Evolutionary conservation across 2,888 invertebrate genomes (phyloP), one percentile per base, ranked within the genome.

Genomic region (Sesia apiformis): DNA sequence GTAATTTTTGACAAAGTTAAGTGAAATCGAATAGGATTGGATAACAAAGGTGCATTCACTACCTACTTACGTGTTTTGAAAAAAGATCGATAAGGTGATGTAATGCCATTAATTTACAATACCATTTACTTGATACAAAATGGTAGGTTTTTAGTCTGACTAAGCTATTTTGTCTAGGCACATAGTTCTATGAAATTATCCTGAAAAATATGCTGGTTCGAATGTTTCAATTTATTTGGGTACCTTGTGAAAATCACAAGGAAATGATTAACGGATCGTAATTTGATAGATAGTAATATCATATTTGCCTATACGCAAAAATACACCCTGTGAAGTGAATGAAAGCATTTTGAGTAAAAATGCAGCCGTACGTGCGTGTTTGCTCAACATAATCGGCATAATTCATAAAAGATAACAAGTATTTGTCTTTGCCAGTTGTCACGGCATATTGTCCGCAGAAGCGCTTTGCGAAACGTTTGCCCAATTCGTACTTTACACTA

Each of bases 331-430:
- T 87, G 74, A 70, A 23, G 81, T 87, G 5, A 39, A 74, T 64
- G 70, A 78, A 75, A 78, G 78, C 73, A 62, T 73, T 79, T 81
- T 65, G 75, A 83, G 81, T 38, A 84, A 86, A 87, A 88, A 85
- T 81, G 79, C 82, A 85, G 69, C 76, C 61, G 67, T 73, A 74
- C 76, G 80, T 77, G 76, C 73, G 72, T 86, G 83, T 89, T 88
- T 86, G 73, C 80, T 65, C 76, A 85, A 83, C 75, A 84, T 86
- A 84, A 86, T 87, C 88, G 85, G 84, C 84, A 87, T 89, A 87
- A 89, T 88, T 89, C 89, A 89, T 87, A 88, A 86, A 86, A 82
- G 87, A 88, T 88, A 88, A 84, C 84, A 72, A 79, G 82, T 88
- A 74, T 87, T 89, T 89, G 87, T 84, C 79, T 87, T 84, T 79